Evolutionary conservation across 2,888 invertebrate species (phyloP), one percentile per base, ranked within the genome.

Genomic region (Nysson spinosus): DNA sequence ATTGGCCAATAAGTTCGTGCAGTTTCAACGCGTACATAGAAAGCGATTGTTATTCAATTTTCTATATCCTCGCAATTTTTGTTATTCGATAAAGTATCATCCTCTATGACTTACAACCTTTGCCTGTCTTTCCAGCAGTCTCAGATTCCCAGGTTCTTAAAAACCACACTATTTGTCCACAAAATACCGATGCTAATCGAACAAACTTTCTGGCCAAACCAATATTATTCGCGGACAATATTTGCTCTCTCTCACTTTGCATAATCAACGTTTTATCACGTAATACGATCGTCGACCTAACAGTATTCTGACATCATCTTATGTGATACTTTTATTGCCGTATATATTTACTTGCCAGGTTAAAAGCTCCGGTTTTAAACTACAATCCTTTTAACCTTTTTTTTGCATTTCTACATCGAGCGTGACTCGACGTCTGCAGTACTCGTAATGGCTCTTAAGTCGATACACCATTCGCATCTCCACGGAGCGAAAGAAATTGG

Each of bases 221-320:
- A n/a, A 4, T n/a, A 4, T 30, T 1, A n/a, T 1, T n/a, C 2
- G 30, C 30, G 28, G 9, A 4, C 7, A n/a, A n/a, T 30, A 30
- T 4, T 30, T 30, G 4, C 2, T 9, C 30, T 9, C 11, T 30
- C n/a, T 9, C n/a, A 30, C 1, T 30, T 30, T n/a, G n/a, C 9
- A 30, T 30, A 30, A 30, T 30, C 3, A 7, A n/a, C 4, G 20
- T 26, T 49, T 24, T 7, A 32, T 22, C 55, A 63, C 55, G 51
- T 46, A 55, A 7, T 42, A 34, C 34, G 46, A 51, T 50, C 55
- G 32, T 30, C 56, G 65, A 63, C 63, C 63, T 50, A 46, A 9
- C 49, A 54, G 35, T 44, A 26, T 61, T 4, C n/a, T 49, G 34
- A 49, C 56, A 39, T 34, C 54, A 32, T 49, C 28, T 34, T 0